Base-by-base conservation (phyloP, 53 echinoderm and acorn worm genomes). In the Crossaster papposus region DNA sequence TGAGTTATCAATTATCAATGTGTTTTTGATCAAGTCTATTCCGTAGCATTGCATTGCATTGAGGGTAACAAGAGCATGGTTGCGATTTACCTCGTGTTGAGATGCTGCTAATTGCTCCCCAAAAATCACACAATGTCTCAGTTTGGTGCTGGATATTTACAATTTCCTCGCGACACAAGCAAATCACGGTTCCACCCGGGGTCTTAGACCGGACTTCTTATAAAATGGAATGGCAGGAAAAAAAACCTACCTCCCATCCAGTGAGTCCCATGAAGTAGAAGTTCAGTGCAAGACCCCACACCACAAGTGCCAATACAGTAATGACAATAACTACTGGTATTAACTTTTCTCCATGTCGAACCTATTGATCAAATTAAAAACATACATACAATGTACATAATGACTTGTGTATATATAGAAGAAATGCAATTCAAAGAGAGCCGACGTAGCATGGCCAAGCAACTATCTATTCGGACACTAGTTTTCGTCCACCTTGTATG, bases 211-310 rank as follows among this genome's bases (percentile, higher is more conserved):
- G 44, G 58, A 17, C 2, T 14, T 2, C 22, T 14, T 15, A 17
- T 11, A 58, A 20, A 58, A 58, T 35, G 32, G 51, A 72, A 36
- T 22, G 65, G 8, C 32, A 82, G 33, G n/a, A n/a, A 63, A n/a
- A 68, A 2, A 4, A 11, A 91, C 94, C 65, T 92, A 94, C 97
- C 92, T 94, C 91, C 97, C 97, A 97, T 55, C 89, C 93, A 22
- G 95, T 94, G 22, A 93, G 80, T 30, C 88, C 93, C 52, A 89
- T 86, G 33, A 51, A 72, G 75, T 95, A 97, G 94, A 95, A 97
- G 77, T 95, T 94, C 15, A 97, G 92, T 54, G 97, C 97, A 4
- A 89, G 36, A 38, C 52, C 89, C 97, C 97, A 97, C 0, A 94
- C 53, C n/a, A 92, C 86, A 55, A 91, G 81, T 13, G 97, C 92